phyloP scores from a whole-genome alignment of 1,140 invertebrate species.

The Aphidius gifuensis region DNA sequence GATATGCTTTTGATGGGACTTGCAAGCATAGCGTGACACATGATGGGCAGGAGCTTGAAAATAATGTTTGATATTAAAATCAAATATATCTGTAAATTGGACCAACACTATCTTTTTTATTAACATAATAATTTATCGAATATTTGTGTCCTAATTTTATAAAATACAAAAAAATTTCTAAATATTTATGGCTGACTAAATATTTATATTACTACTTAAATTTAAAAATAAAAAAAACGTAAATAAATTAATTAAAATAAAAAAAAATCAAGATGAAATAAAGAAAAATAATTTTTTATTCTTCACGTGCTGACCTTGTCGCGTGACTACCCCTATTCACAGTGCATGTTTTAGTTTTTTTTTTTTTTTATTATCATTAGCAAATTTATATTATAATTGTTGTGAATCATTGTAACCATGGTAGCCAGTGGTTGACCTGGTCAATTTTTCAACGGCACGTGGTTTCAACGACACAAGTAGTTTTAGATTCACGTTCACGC shows the following conservation, averaged over 20 bases:
- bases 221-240: too few relatives aligned
- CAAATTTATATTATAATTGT: slow-evolving; percentile 28
- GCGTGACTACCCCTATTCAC: background rate
- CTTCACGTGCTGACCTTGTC: slow-evolving; percentile 40
- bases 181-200: too few relatives aligned
- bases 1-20: too few relatives aligned
- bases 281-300: slow-evolving; percentile 15
- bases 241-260: too few relatives aligned
- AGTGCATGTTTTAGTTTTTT: slow-evolving; percentile 21
- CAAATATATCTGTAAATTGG: background rate
- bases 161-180: too few relatives aligned
- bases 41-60: slow-evolving; percentile 40
- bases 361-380: slow-evolving; percentile 30
- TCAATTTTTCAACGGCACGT: slow-evolving; percentile 47
- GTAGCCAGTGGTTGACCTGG: slow-evolving; percentile 49
- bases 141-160: too few relatives aligned
- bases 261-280: background rate
- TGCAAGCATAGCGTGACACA: slow-evolving; percentile 40
- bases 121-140: too few relatives aligned
- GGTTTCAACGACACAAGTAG: slow-evolving; percentile 33
- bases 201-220: too few relatives aligned
- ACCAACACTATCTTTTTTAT: too few relatives aligned
- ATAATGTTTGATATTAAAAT: slow-evolving; percentile 30
- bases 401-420: slow-evolving; percentile 49
- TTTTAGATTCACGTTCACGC: slow-evolving; percentile 2